phyloP scores from a whole-genome alignment of 2,888 invertebrate genomes.

The Leucania comma region DNA sequence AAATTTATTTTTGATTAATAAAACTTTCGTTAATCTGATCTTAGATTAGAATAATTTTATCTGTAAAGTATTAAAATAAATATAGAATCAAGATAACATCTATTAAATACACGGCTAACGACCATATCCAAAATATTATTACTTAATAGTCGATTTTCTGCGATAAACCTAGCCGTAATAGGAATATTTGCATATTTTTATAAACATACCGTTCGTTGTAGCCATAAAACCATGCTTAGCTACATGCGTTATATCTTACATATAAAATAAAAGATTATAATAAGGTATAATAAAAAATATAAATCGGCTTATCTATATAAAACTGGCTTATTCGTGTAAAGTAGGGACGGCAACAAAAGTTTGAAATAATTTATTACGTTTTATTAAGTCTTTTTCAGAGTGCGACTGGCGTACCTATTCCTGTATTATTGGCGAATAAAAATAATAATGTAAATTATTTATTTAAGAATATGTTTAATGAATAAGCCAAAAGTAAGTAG shows the following conservation, averaged over 20 bases:
- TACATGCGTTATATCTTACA: slow-evolving; percentile 79
- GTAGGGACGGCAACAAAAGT: slow-evolving; percentile 77
- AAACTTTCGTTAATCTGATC: slow-evolving; percentile 40
- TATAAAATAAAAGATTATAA: slow-evolving; percentile 84
- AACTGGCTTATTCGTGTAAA: slow-evolving; percentile 85
- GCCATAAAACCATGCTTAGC: slow-evolving; percentile 79
- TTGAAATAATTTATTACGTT: slow-evolving; percentile 23
- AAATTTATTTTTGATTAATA: slow-evolving; percentile 12
- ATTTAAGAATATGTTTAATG: background rate
- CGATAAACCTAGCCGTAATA: slow-evolving; percentile 70
- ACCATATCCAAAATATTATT: slow-evolving; percentile 72
- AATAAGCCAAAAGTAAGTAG: background rate
- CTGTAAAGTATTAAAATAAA: slow-evolving; percentile 61
- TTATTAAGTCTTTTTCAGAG: background rate
- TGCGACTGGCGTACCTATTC: background rate
- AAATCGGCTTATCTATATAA: slow-evolving; percentile 90
- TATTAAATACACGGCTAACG: slow-evolving; percentile 59
- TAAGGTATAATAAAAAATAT: slow-evolving; percentile 87
- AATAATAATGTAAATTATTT: background rate
- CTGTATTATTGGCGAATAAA: background rate
- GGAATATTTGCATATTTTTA: slow-evolving; percentile 75
- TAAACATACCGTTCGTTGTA: slow-evolving; percentile 78
- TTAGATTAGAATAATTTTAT: slow-evolving; percentile 40
- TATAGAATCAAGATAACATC: slow-evolving; percentile 66
- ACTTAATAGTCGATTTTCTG: slow-evolving; percentile 71